Conservation (phyloP, 2,888 invertebrate species). For the Caenorhabditis drosophilae region DNA sequence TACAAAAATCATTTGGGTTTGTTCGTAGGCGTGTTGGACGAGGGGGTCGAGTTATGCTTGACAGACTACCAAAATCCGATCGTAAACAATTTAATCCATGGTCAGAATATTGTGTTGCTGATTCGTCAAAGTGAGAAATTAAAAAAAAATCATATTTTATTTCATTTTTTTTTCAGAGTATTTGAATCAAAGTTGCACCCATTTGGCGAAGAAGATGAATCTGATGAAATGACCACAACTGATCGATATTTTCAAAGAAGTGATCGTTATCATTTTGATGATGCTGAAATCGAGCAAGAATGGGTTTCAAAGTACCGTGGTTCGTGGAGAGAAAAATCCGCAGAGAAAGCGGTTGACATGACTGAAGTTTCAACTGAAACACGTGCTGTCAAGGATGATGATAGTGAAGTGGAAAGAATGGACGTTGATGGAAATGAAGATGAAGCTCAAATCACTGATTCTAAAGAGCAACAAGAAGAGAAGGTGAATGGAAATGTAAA, state of each 20-base stretch:
- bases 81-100: constrained; percentile 32
- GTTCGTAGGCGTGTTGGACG: constrained; percentile 53
- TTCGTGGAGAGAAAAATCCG: constrained; percentile 14
- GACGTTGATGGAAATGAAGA: constrained; percentile 28
- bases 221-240: constrained; percentile 15
- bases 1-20: constrained; percentile 26
- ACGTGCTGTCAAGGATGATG: constrained; percentile 6
- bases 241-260: constrained; percentile 23
- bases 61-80: constrained; percentile 23
- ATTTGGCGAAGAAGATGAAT: constrained; percentile 27
- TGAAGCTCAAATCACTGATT: constrained; percentile 15
- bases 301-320: constrained; percentile 25
- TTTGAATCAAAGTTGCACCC: constrained; percentile 26
- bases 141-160: background rate
- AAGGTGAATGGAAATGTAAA: constrained; percentile 15
- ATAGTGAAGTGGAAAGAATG: constrained; percentile 34
- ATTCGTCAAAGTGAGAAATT: constrained; percentile 13
- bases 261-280: constrained; percentile 22
- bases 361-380: background rate
- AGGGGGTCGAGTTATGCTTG: constrained; percentile 53
- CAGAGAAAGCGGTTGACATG: background rate
- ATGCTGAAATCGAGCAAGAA: constrained; percentile 18
- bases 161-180: constrained; percentile 7
- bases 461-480: background rate
- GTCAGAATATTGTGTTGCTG: constrained; percentile 32